Base-by-base conservation (phyloP, 1,140 invertebrate genomes). In the Drosophila mayri region DNA sequence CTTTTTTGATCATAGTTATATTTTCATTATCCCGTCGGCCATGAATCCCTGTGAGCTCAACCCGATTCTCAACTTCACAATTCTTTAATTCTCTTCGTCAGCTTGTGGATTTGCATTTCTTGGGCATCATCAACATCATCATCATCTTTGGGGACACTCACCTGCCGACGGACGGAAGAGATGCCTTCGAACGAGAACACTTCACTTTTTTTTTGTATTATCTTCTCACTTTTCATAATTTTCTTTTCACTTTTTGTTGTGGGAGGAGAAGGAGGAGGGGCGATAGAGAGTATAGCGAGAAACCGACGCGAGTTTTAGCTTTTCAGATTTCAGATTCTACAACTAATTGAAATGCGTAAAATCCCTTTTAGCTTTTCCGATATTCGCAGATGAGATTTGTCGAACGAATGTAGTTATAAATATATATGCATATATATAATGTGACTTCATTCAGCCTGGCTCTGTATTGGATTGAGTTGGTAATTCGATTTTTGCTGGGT, bases 31-130 rank as follows among this genome's bases (percentile, higher is more conserved):
- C 76, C 90, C 92, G 90, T 93, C 92, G 92, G 92, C 92, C 91
- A 93, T 93, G 79, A 93, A 93, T 93, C 92, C 92, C 92, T 93
- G 92, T 91, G 90, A 92, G 92, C 92, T 93, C 79, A 88, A 92
- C 83, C 91, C 90, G 91, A 91, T 92, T 81, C 71, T 80, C 81
- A 85, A 82, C 80, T 76, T 91, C 62, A 75, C 84, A 79, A 65
- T 77, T 73, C 49, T 55, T 55, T 25, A 55, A 82, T 76, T 81
- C 73, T 85, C 71, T 75, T 80, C 65, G 73, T 70, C 72, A 70
- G 76, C 72, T 79, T 78, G 81, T 84, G 79, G 74, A 79, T 82
- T 91, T 90, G 86, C 81, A 82, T 91, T 90, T 90, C 86, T 90
- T 84, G 81, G 81, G 91, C 91, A 92, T 92, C 49, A 12, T 35